Conservation (phyloP, 2,113 vertebrate genomes). For the Narcine bancroftii region DNA sequence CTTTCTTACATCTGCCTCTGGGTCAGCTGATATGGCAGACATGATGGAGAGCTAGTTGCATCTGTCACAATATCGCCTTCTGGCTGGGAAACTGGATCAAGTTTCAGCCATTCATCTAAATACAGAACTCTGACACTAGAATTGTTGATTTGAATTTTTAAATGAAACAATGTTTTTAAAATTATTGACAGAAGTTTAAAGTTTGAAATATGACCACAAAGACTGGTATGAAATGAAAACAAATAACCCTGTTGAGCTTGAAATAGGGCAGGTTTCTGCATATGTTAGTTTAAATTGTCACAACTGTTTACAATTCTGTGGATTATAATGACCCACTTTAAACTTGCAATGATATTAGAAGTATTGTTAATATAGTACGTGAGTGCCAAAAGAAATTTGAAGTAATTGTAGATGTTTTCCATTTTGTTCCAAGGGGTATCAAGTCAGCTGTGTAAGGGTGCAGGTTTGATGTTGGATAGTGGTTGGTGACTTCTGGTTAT, state of each 20-base stretch:
- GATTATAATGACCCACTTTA: not conserved
- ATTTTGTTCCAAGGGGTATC: not conserved
- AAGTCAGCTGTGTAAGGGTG: not conserved
- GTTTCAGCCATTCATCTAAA: not conserved
- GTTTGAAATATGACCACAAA: not conserved
- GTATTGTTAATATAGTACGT: not conserved
- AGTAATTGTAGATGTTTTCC: not conserved
- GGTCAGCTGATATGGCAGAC: not conserved
- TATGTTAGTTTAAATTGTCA: not conserved
- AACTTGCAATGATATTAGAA: not conserved
- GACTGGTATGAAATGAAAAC: not conserved
- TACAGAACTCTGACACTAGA: not conserved
- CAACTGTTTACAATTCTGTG: not conserved
- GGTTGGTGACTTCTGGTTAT: not conserved
- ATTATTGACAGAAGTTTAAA: not conserved
- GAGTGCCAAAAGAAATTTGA: not conserved
- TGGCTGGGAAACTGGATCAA: slow-evolving; percentile 26
- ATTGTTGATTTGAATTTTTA: not conserved
- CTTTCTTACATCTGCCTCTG: not conserved
- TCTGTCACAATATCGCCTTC: slow-evolving; percentile 11
- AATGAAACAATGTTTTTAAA: not conserved
- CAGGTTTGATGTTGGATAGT: not conserved
- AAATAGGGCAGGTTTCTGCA: not conserved
- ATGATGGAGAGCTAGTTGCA: not conserved
- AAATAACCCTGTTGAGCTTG: not conserved